phyloP scores from a whole-genome alignment of 2,113 vertebrate genomes.

The Dasypus novemcinctus region DNA sequence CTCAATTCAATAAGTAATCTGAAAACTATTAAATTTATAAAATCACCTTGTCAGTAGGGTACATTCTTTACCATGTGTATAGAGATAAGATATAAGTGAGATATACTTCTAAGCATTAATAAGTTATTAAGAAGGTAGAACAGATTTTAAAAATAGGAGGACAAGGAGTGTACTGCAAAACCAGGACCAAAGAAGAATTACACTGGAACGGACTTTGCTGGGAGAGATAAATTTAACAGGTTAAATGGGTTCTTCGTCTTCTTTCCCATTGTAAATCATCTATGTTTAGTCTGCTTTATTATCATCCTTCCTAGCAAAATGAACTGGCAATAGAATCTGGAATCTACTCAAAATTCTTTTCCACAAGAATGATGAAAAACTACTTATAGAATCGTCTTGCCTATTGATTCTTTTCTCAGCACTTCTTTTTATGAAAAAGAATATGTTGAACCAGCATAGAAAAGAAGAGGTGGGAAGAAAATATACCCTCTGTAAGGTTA shows the following conservation, averaged over 20 bases:
- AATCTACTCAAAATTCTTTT: constrained; percentile 9
- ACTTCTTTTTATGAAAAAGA: neutral
- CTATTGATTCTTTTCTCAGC: neutral
- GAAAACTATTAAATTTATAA: constrained; percentile 14
- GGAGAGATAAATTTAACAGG: neutral
- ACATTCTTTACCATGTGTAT: neutral
- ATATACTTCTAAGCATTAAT: neutral
- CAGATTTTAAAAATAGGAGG: neutral
- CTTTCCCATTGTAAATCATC: neutral
- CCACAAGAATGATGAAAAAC: neutral
- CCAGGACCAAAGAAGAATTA: neutral
- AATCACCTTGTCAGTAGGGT: neutral
- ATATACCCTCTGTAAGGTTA: neutral
- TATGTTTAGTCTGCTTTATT: neutral
- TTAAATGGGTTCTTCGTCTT: neutral
- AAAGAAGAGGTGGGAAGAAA: neutral
- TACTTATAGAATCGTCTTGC: neutral
- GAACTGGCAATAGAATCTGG: neutral
- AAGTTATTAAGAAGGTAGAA: neutral
- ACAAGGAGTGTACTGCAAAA: neutral
- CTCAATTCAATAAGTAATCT: neutral
- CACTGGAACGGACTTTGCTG: neutral
- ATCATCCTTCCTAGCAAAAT: neutral
- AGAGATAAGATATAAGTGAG: neutral
- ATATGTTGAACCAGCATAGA: neutral